Percentiles rank a stretch among this genome's conserved stretches.
Conservation (phyloP, 2,797 vertebrate species). For the Xenops minutus region DNA sequence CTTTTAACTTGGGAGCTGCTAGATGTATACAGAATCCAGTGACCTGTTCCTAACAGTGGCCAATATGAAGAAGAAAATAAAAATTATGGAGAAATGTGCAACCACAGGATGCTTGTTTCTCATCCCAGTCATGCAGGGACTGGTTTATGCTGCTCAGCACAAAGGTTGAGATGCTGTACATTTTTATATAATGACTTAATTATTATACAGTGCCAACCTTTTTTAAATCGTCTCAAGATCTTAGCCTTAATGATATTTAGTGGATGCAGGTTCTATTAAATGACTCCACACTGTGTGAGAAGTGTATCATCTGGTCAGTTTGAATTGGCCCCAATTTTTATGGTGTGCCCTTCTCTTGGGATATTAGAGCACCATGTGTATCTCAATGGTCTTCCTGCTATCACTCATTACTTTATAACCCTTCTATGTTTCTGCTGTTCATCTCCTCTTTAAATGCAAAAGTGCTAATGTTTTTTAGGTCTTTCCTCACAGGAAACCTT, state of each 20-base stretch:
- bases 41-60: neutral
- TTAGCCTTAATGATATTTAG: neutral
- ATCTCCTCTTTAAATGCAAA: neutral
- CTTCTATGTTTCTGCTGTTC: neutral
- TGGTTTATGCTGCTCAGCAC: neutral
- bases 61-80: neutral
- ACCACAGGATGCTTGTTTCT: neutral
- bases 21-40: neutral
- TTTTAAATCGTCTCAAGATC: neutral
- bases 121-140: neutral
- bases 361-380: neutral
- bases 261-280: neutral
- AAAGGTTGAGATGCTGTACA: neutral
- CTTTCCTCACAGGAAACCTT: neutral
- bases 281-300: neutral
- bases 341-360: neutral
- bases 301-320: neutral
- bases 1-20: neutral
- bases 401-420: neutral
- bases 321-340: neutral
- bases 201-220: neutral
- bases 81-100: neutral
- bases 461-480: neutral
- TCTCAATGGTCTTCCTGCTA: neutral
- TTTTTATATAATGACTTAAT: neutral